Evolutionary conservation across 2,113 vertebrate genomes (phyloP), one percentile per base, ranked within the genome.

Genomic region (Heptranchias perlo): DNA sequence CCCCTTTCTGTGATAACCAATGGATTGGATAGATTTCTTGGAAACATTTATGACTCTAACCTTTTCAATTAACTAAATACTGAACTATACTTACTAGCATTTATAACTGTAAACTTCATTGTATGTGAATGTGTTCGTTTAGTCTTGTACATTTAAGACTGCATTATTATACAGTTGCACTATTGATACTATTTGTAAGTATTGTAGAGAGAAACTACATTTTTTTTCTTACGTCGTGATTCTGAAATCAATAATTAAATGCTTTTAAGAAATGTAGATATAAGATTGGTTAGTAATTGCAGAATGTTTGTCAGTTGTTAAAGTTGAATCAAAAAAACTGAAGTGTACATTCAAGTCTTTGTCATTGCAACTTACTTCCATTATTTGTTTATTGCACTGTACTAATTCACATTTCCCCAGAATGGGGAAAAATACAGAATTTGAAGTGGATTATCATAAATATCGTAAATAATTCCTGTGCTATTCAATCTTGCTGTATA

Each of bases 201-300:
- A 95, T 69, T 95, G 39, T 95, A 91, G 23, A 69, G 16, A 52
- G 0, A 69, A 62, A 31, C 65, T 95, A 49, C 25, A 69, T 8
- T 95, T 31, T 52, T 95, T 95, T 91, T 95, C 52, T 69, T 10
- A 94, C 65, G n/a, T 64, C n/a, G 58, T 94, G n/a, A 64, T 44
- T 54, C 86, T 64, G 18, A 65, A 94, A 91, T 91, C 54, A 4
- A 76, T 76, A 76, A 91, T 91, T 91, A 69, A 95, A 16, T 13
- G 6, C 47, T 65, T 94, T 5, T 93, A 93, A 62, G 89, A 93
- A 39, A 93, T 93, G 35, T n/a, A 93, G 58, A 93, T 64, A 39
- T 61, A 93, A 10, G 58, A 35, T 39, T 93, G 58, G n/a, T 58
- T 58, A 92, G 52, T 54, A 61, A 93, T 62, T 93, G 89, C n/a